A percentile compares a stretch with the other conserved stretches of the same genome.
These are phyloP conservation scores for Bugulina stolonifera DNA, from an alignment of 2,888 invertebrate genomes.

Conservation along the genomic window DNA sequence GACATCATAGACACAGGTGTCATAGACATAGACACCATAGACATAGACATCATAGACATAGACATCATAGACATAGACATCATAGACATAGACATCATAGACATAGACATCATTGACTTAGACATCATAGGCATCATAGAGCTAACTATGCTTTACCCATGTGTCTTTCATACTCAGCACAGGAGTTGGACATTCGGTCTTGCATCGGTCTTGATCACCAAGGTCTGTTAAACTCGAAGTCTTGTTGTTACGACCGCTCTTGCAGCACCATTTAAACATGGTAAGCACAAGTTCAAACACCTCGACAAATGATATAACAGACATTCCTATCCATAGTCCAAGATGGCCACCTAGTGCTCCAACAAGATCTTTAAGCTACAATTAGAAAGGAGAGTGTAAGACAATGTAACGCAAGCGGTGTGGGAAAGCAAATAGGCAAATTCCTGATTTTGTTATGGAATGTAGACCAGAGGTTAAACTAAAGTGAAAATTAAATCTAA, in stretches of 20 bases:
- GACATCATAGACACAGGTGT: too few species aligned
- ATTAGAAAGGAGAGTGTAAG: too few species aligned
- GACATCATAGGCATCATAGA: not conserved
- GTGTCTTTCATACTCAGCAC: not conserved
- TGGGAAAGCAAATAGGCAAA: too few species aligned
- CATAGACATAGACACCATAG: too few species aligned
- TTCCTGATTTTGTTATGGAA: too few species aligned
- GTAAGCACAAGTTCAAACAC: not conserved
- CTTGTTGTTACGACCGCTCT: not conserved
- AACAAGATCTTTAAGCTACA: not conserved
- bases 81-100: too few species aligned
- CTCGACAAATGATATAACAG: slow-evolving; percentile 12
- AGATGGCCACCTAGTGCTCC: slow-evolving; percentile 24
- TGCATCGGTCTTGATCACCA: not conserved
- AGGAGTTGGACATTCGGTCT: not conserved
- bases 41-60: too few species aligned
- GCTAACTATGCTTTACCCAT: not conserved
- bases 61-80: too few species aligned
- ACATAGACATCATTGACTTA: too few species aligned
- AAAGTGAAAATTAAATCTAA: not conserved
- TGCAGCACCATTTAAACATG: not conserved
- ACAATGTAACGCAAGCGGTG: too few species aligned
- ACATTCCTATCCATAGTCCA: slow-evolving; percentile 23
- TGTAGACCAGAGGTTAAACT: too few species aligned
- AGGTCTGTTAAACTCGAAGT: slow-evolving; percentile 14